Evolutionary conservation across 2,888 invertebrate genomes (phyloP), one percentile per base, ranked within the genome.

Genomic region (Xanthia icteritia): DNA sequence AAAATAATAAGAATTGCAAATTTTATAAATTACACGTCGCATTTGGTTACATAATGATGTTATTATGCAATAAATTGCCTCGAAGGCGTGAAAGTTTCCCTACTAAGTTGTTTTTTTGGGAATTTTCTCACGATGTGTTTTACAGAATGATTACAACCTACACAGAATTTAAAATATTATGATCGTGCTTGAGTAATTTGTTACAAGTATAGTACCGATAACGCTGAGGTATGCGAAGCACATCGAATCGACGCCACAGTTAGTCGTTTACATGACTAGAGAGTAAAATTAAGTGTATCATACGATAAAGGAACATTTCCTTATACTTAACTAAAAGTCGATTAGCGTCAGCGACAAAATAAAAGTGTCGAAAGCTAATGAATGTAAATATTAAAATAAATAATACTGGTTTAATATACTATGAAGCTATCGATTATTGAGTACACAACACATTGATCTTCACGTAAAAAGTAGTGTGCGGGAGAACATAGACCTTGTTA

Each of bases 261-360:
- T 79, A 77, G 85, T 79, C 77, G 77, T 73, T 67, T 74, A 81
- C 70, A 75, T 88, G 89, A 87, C 89, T 87, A 87, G 87, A 86
- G 51, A 85, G 42, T 85, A 74, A 76, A 79, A 79, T 75, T 74
- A 86, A 79, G 69, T 75, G 48, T 69, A 64, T 61, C 60, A 23
- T 64, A 78, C 45, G 48, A 76, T 64, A 78, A 42, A 88, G 81
- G 77, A 83, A 86, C 81, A 56, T 79, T 78, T 66, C 42, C 73
- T 64, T 51, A 84, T 51, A 81, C 54, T 71, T 63, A 83, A 74
- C 69, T 86, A 69, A 86, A 58, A 36, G 15, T 61, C 69, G 42
- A 48, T 27, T 51, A 58, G 51, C 23, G 58, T 63, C 31, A 58
- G 51, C 23, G 58, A 65, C 39, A 31, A 68, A 56, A 77, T 65